These are phyloP conservation scores for Onychostruthus taczanowskii DNA, from an alignment of 2,113 vertebrate species.

Conservation along the genomic window DNA sequence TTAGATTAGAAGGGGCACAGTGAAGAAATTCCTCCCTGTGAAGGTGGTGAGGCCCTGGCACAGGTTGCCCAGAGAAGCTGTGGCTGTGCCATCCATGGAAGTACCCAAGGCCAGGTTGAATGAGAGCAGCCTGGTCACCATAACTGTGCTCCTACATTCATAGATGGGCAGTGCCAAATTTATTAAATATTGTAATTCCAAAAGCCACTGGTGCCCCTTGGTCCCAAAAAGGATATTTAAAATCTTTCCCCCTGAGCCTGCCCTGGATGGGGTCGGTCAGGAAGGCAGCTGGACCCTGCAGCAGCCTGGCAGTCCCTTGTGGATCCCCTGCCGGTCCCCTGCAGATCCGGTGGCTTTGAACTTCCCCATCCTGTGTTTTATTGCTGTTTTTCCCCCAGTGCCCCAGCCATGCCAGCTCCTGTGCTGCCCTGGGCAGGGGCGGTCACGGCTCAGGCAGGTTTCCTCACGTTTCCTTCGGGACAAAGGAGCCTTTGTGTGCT, in stretches of 20 bases:
- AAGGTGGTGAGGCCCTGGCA: not conserved
- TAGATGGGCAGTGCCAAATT: not conserved
- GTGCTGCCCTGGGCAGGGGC: not conserved
- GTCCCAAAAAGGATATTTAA: not conserved
- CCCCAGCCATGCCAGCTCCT: not conserved
- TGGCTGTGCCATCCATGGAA: not conserved
- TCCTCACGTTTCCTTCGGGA: not conserved
- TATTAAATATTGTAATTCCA: not conserved
- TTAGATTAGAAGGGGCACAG: no score
- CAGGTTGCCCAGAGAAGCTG: not conserved
- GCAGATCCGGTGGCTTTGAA: not conserved
- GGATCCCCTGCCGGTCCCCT: not conserved
- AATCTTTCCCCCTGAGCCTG: not conserved
- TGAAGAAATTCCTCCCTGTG: not conserved
- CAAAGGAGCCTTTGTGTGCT: conserved; percentile 28
- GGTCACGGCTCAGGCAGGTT: not conserved
- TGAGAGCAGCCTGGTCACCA: not conserved
- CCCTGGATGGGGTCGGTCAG: fast-evolving
- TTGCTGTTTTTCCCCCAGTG: not conserved
- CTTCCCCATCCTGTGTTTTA: not conserved
- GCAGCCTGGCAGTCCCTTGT: not conserved
- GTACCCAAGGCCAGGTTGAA: not conserved
- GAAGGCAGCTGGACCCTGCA: not conserved
- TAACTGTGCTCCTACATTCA: not conserved
- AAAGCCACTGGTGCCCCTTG: not conserved